phyloP scores from a whole-genome alignment of 2,888 invertebrate species.

The Vanessa cardui region DNA sequence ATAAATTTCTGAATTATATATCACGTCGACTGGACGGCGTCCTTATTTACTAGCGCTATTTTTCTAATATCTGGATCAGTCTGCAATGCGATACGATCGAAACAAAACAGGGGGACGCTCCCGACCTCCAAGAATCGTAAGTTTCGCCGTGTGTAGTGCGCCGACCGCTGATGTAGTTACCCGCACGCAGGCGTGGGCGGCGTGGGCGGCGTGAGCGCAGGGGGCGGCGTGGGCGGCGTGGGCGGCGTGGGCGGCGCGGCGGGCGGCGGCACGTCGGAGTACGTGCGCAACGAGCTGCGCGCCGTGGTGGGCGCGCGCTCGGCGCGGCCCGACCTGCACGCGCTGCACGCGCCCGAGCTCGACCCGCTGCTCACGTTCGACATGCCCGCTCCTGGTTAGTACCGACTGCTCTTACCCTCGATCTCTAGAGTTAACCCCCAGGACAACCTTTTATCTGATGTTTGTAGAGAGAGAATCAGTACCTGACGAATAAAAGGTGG shows the following conservation, averaged over 20 bases:
- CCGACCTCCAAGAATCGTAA: not conserved
- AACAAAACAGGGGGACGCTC: not conserved
- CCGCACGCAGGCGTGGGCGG: constrained; percentile 34
- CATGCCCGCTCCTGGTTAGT: constrained; percentile 84
- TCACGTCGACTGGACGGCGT: constrained; percentile 21
- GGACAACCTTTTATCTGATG: no score
- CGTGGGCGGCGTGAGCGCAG: constrained; percentile 49
- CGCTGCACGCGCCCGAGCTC: constrained; percentile 85
- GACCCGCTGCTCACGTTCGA: constrained; percentile 88
- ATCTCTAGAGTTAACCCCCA: not conserved
- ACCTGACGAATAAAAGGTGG: no score
- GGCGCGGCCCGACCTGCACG: constrained; percentile 74
- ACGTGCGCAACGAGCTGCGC: constrained; percentile 94
- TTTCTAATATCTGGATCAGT: constrained; percentile 39
- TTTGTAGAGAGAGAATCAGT: no score
- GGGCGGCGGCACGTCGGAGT: constrained; percentile 89
- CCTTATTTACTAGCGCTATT: constrained; percentile 19
- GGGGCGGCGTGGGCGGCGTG: constrained; percentile 41
- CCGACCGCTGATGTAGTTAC: not conserved
- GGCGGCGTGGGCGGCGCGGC: constrained; percentile 68
- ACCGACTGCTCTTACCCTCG: not conserved
- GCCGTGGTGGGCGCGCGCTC: constrained; percentile 94
- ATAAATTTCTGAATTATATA: constrained; percentile 33
- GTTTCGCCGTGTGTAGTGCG: not conserved
- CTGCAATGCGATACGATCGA: constrained; percentile 17